Conservation (phyloP, 2,797 vertebrate genomes). For the Brachyalestes nurse region DNA sequence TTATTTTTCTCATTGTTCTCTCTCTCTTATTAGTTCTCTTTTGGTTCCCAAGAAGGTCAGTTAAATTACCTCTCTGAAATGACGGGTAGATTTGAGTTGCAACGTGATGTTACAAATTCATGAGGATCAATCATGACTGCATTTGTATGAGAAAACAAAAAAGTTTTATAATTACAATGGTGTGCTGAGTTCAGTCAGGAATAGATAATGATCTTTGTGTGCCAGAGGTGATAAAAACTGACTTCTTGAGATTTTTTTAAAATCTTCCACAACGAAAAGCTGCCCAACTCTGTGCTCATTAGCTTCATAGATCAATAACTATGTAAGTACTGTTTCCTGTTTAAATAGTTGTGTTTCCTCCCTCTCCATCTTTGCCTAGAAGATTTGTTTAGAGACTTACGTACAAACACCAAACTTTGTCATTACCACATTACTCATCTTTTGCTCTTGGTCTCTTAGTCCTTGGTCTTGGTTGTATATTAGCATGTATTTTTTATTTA, state of each 20-base stretch:
- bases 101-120: not conserved
- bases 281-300: not conserved
- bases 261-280: not conserved
- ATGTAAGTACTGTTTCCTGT: not conserved
- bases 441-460: not conserved
- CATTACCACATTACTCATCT: not conserved
- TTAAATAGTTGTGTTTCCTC: not conserved
- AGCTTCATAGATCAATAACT: not conserved
- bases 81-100: not conserved
- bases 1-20: too few species aligned
- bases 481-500: too few species aligned
- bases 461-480: too few species aligned
- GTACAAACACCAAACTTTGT: not conserved
- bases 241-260: not conserved
- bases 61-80: not conserved
- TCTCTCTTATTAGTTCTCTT: too few species aligned
- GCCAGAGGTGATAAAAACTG: not conserved
- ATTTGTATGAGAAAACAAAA: not conserved
- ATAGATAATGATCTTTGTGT: slow-evolving; percentile 2
- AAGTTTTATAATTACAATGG: not conserved
- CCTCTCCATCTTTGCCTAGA: not conserved
- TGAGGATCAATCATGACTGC: not conserved
- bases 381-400: too few species aligned
- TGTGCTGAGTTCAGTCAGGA: not conserved
- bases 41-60: not conserved